Evolutionary conservation across 2,797 vertebrate genomes (phyloP), one percentile per base, ranked within the genome.

Genomic region (Coccyzus lansbergi): DNA sequence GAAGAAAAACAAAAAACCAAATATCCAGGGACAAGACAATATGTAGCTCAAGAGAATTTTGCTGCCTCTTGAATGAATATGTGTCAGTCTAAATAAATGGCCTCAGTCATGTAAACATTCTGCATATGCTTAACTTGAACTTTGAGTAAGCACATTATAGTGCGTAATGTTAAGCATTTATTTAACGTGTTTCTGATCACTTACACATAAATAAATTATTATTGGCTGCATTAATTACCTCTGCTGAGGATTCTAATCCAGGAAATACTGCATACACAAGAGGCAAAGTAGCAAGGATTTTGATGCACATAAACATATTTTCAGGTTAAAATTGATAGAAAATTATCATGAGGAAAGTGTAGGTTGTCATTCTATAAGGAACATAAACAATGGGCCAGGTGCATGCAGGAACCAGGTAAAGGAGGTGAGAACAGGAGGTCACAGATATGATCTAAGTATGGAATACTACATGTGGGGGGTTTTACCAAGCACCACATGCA

Each of bases 141-240:
- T 92, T 76, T 31, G 49, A 88, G 33, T 29, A 71, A 78, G 52
- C 53, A 8, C n/a, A 40, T 64, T 60, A 46, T 52, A 74, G 9
- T 56, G 10, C 36, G 53, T 60, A 74, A 46, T 1, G 1, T 55
- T 62, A 91, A 84, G n/a, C 25, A 59, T 58, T 84, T 79, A 76
- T 53, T 76, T 87, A 86, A 84, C 38, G 34, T 67, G 86, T 94
- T 93, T 74, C 36, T 83, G 31, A 67, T 33, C 22, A 40, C 12
- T 77, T 83, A 22, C 15, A 53, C 33, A 18, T 72, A 89, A 85
- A 72, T 55, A 76, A 72, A 89, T 51, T 33, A 28, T 34, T 52
- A 64, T 5, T 72, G n/a, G 8, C 48, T 80, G 15, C 14, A 29
- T 59, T 85, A 93, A 76, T 84, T 89, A 80, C 9, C 19, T 74